Percentiles rank a stretch among this genome's conserved stretches.
Conservation (phyloP, 35 echinoderm and acorn worm genomes). For the Patiria miniata region DNA sequence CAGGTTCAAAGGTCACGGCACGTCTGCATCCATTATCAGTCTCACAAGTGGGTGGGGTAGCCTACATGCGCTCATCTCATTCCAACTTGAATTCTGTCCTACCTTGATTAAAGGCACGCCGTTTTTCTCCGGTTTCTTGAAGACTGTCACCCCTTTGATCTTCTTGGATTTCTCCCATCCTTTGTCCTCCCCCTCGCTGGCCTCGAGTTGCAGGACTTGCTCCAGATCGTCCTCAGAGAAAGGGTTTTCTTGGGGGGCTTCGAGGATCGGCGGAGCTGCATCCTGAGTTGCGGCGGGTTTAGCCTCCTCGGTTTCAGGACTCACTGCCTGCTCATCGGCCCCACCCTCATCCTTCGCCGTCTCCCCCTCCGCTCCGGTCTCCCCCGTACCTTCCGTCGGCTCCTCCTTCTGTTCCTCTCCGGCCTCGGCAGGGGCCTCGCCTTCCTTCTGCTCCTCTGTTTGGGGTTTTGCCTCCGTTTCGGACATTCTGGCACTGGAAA, state of each 20-base stretch:
- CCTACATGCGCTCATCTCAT: neutral
- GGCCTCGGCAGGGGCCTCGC: conserved; percentile 37
- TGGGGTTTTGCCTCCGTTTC: conserved; percentile 74
- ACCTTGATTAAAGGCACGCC: conserved; percentile 82
- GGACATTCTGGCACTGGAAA: conserved; percentile 65
- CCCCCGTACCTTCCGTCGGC: conserved; percentile 55
- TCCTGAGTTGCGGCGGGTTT: conserved; percentile 34
- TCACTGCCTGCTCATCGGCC: conserved; percentile 18
- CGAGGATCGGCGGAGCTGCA: conserved; percentile 48
- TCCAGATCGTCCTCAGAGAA: conserved; percentile 87
- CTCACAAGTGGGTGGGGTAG: conserved; percentile 18
- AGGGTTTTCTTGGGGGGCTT: conserved; percentile 83
- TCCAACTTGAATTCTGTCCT: conserved; percentile 59
- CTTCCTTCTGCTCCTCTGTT: conserved; percentile 61
- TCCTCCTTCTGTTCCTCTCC: conserved; percentile 56
- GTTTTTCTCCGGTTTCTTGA: conserved; percentile 82
- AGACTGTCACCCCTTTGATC: conserved; percentile 74
- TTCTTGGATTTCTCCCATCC: conserved; percentile 89
- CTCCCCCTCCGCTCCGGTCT: conserved; percentile 51
- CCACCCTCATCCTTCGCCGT: conserved; percentile 41
- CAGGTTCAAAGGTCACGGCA: neutral
- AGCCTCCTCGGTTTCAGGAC: conserved; percentile 48
- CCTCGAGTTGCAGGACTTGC: conserved; percentile 69
- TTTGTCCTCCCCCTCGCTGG: conserved; percentile 71
- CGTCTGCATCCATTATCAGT: neutral